Percentiles rank a stretch among this genome's conserved stretches.
Conservation (phyloP, 2,888 invertebrate species). For the Aromia moschata region DNA sequence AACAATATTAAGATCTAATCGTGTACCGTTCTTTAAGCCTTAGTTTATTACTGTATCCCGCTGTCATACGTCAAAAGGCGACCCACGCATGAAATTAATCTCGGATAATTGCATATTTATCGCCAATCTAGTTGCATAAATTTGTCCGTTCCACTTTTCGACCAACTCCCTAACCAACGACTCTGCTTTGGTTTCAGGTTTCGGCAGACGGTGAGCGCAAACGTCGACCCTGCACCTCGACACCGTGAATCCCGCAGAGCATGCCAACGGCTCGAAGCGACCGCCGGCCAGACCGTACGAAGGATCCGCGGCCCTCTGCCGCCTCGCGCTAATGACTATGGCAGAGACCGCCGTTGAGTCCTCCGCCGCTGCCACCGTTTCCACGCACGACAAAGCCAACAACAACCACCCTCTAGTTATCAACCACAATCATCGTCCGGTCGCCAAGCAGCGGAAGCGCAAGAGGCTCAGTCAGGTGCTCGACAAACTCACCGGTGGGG, state of each 20-base stretch:
- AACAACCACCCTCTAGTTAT: conserved; percentile 70
- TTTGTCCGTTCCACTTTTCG: too few relatives aligned
- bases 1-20: too few relatives aligned
- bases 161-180: too few relatives aligned
- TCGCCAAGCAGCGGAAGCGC: conserved; percentile 72
- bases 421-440: conserved; percentile 70
- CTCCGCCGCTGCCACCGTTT: conserved; percentile 54
- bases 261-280: conserved; percentile 45
- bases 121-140: too few relatives aligned
- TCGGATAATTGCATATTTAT: too few relatives aligned
- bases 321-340: conserved; percentile 75
- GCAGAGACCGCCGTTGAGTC: conserved; percentile 72
- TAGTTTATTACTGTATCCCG: too few relatives aligned
- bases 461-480: conserved; percentile 83
- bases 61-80: too few relatives aligned
- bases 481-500: conserved; percentile 72
- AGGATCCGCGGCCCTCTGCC: conserved; percentile 63
- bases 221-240: conserved; percentile 26
- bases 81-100: too few relatives aligned
- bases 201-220: conserved; percentile 1
- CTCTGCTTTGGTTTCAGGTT: conserved; percentile 41
- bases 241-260: conserved; percentile 39
- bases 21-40: too few relatives aligned
- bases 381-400: conserved; percentile 63
- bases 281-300: conserved; percentile 38